Evolutionary conservation across 2,888 invertebrate species (phyloP), one percentile per base, ranked within the genome.

Genomic region (Muscina levida): DNA sequence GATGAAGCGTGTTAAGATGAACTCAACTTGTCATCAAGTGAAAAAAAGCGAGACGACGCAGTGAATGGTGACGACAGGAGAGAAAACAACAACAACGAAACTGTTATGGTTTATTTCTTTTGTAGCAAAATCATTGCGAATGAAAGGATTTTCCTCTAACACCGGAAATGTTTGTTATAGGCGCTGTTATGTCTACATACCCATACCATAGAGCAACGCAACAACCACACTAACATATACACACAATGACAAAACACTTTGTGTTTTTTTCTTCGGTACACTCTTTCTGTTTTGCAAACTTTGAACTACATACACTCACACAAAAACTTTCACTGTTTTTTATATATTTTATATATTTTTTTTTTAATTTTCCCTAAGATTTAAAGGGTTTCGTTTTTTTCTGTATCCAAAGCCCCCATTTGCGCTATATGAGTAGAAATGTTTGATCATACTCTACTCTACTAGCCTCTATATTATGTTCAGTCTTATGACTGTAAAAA

Each of bases 101-200:
- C n/a, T 62, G 17, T 62, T 51, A 15, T 44, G 44, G 70, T 65
- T 65, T 62, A 70, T 70, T 70, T 62, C 70, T 70, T 19, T 39
- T 56, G 44, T 53, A 65, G 26, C 46, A 42, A 65, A 26, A 72
- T 17, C 11, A 31, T 11, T n/a, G 26, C 13, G 53, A 56, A 56
- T 24, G 17, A 72, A 72, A 53, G 42, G 53, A 72, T 62, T 65
- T 72, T 66, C 65, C 65, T 62, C 53, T 71, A 57, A 66, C 57
- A 72, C 57, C 66, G 66, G 72, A 72, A 67, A 59, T 26, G 66
- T 67, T 77, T 72, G 39, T 73, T 73, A 73, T 22, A 59, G 72
- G 48, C 72, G 66, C 72, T 72, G 77, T 66, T 66, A 71, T 71
- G 76, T 76, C 65, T 53, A 22, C 53, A 44, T 15, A 48, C 70